phyloP scores from a whole-genome alignment of 2,888 invertebrate species.

The Pristionchus entomophagus region DNA sequence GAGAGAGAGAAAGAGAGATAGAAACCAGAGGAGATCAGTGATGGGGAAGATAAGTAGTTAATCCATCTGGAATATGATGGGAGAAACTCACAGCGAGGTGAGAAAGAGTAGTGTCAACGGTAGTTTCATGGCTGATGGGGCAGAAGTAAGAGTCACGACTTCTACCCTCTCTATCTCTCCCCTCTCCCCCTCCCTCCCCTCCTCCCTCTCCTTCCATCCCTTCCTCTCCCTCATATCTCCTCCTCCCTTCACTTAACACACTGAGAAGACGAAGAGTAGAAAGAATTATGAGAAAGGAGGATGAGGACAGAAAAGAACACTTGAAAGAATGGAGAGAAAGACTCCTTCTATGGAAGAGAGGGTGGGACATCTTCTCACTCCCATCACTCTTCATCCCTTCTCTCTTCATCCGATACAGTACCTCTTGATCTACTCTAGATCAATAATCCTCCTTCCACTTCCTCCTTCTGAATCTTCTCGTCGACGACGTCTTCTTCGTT shows the following conservation, averaged over 20 bases:
- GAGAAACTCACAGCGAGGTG: slow-evolving; percentile 19
- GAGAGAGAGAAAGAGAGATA: too few species aligned
- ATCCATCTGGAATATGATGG: background rate
- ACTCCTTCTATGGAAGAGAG: background rate
- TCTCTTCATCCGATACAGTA: background rate
- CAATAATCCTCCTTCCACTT: background rate
- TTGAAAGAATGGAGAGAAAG: slow-evolving; percentile 25
- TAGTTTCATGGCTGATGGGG: background rate
- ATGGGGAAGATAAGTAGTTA: too few species aligned
- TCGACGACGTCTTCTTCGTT: background rate
- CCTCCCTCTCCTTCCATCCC: background rate
- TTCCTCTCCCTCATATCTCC: background rate
- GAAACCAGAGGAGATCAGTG: background rate
- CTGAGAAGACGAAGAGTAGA: slow-evolving; percentile 22
- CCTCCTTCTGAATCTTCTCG: background rate
- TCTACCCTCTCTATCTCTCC: slow-evolving; percentile 20
- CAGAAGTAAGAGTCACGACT: slow-evolving; percentile 19
- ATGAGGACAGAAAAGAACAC: slow-evolving; percentile 15
- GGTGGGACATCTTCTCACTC: background rate
- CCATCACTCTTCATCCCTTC: background rate
- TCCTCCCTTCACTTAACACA: slow-evolving; percentile 22
- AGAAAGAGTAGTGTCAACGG: background rate
- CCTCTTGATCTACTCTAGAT: background rate
- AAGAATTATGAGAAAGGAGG: background rate
- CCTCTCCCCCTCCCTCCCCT: background rate